A percentile compares a stretch with the other conserved stretches of the same genome.
phyloP scores from a whole-genome alignment of 2,797 vertebrate species.

The Silurus aristotelis region DNA sequence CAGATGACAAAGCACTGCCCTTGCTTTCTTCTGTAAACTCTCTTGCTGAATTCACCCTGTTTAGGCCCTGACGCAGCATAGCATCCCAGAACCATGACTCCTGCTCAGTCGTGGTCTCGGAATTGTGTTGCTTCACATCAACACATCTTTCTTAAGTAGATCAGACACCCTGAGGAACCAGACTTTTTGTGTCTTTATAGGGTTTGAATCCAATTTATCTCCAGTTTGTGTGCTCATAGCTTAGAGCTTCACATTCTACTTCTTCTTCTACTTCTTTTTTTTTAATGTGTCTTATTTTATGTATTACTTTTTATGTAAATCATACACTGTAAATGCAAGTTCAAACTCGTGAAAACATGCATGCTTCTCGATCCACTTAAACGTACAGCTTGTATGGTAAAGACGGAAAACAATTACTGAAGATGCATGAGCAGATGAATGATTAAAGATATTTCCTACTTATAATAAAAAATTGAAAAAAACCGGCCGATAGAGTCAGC shows the following conservation, averaged over 20 bases:
- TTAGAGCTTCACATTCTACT: background rate
- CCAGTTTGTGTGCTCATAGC: background rate
- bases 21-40: background rate
- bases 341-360: background rate
- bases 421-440: conserved; percentile 1
- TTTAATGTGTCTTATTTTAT: background rate
- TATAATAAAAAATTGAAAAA: no score
- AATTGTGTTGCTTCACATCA: background rate
- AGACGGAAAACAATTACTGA: background rate
- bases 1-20: background rate
- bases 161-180: background rate
- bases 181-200: background rate
- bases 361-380: background rate
- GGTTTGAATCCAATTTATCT: conserved; percentile 1
- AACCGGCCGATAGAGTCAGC: no score
- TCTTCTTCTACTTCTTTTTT: background rate
- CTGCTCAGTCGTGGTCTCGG: background rate
- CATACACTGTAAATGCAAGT: conserved; percentile 9
- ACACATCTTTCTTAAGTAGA: background rate
- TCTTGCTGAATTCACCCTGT: background rate
- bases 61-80: background rate
- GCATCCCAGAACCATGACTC: background rate
- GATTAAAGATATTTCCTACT: background rate
- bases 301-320: background rate
- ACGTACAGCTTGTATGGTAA: background rate